Conservation (phyloP, 2,888 invertebrate genomes). For the Drosophila borealis region DNA sequence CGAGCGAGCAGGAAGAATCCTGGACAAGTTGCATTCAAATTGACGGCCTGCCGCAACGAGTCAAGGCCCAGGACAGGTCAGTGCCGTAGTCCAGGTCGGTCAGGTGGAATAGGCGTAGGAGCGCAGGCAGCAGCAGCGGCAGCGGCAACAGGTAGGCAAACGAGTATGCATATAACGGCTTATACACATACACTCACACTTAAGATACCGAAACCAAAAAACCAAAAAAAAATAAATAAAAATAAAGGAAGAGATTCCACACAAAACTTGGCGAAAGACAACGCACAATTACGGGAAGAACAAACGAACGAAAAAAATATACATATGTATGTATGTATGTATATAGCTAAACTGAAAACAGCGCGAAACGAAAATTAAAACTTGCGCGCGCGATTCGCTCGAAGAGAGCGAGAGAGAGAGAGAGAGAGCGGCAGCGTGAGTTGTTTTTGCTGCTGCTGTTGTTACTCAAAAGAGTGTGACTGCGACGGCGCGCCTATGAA, state of each 20-base stretch:
- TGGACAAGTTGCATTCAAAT: slow-evolving; percentile 22
- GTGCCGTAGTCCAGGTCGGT: slow-evolving; percentile 20
- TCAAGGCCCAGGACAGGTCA: slow-evolving; percentile 50
- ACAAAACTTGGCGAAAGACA: slow-evolving; percentile 15
- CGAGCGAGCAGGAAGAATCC: slow-evolving; percentile 1
- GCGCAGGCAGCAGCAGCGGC: slow-evolving; percentile 13
- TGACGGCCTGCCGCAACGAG: slow-evolving; percentile 39
- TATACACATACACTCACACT: not conserved
- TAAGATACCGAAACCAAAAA: slow-evolving; percentile 27
- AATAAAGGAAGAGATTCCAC: slow-evolving; percentile 1
- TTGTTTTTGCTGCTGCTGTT: slow-evolving; percentile 12
- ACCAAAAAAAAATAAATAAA: slow-evolving; percentile 5
- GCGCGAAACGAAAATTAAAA: slow-evolving; percentile 29
- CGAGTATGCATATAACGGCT: not conserved
- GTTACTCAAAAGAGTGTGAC: slow-evolving; percentile 26
- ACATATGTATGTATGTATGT: not conserved
- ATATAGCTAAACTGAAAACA: slow-evolving; percentile 12
- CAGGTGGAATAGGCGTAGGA: slow-evolving; percentile 12
- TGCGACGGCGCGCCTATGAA: slow-evolving; percentile 52
- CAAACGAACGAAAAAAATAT: slow-evolving; percentile 8
- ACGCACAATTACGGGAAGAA: slow-evolving; percentile 31
- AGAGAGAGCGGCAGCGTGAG: slow-evolving; percentile 5
- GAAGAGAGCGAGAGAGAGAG: slow-evolving; percentile 1
- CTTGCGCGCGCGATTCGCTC: slow-evolving; percentile 30
- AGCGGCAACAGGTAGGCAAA: slow-evolving; percentile 12